These are phyloP conservation scores for Drosophila kuntzei DNA, from an alignment of 2,888 invertebrate genomes.

Conservation along the genomic window DNA sequence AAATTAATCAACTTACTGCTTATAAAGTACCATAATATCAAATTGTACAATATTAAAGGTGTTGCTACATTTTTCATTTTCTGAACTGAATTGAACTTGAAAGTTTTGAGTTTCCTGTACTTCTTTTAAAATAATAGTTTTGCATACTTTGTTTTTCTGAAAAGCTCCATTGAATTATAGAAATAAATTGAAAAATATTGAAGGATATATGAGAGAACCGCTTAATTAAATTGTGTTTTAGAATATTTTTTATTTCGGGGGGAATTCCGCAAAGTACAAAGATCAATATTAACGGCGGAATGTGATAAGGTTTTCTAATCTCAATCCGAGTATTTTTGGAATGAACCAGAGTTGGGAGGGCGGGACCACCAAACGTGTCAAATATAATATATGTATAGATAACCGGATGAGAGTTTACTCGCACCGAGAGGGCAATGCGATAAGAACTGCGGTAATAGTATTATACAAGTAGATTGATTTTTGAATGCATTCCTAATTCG, in stretches of 20 bases:
- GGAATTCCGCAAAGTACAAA: constrained; percentile 49
- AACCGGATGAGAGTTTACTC: constrained; percentile 2
- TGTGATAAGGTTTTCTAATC: constrained; percentile 25
- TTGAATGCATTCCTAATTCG: neutral
- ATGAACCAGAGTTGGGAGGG: constrained; percentile 6
- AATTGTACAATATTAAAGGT: neutral
- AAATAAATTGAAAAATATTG: too few species aligned
- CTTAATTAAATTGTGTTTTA: too few species aligned
- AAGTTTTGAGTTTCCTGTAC: neutral
- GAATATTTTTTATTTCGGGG: constrained; percentile 3
- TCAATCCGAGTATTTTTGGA: neutral
- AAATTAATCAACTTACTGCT: constrained; percentile 2
- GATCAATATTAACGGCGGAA: constrained; percentile 1
- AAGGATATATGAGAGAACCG: too few species aligned
- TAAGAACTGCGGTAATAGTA: constrained; percentile 14
- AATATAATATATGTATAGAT: constrained; percentile 24
- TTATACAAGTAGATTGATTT: neutral
- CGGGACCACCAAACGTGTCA: constrained; percentile 31
- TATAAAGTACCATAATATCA: neutral
- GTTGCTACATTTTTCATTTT: neutral
- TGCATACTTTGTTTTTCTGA: neutral
- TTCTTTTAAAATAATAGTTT: neutral
- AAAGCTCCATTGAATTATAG: neutral
- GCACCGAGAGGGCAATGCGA: constrained; percentile 8
- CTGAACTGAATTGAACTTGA: neutral